phyloP scores from a whole-genome alignment of 2,113 vertebrate genomes.

The Cephalopholis sonnerati region DNA sequence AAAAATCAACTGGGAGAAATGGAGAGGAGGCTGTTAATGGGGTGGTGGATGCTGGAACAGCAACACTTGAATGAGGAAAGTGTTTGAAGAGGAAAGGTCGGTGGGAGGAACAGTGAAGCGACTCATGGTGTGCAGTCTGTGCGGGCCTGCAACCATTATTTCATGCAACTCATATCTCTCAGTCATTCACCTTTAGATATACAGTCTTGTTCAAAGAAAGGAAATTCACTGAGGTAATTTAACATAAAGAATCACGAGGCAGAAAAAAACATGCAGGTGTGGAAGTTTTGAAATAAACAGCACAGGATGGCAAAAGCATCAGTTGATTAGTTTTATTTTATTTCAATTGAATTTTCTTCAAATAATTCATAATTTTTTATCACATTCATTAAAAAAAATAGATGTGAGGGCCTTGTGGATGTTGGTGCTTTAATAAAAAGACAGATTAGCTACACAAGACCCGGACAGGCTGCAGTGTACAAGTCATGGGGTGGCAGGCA shows the following conservation, averaged over 20 bases:
- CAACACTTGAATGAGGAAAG: neutral
- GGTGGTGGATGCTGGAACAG: neutral
- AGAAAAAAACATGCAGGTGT: conserved; percentile 21
- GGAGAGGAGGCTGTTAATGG: neutral
- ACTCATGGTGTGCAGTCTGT: conserved; percentile 50
- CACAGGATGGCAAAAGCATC: conserved; percentile 58
- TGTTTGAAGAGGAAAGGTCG: neutral
- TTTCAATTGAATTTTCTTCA: conserved; percentile 66
- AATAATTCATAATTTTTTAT: conserved; percentile 53
- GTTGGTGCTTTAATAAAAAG: conserved; percentile 27
- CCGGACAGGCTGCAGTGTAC: conserved; percentile 40
- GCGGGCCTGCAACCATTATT: conserved; percentile 47
- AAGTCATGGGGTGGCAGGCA: neutral
- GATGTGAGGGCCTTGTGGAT: neutral
- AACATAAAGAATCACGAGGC: conserved; percentile 4
- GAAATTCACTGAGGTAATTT: conserved; percentile 17
- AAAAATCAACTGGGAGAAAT: neutral
- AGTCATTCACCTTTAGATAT: conserved; percentile 7
- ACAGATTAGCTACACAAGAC: neutral
- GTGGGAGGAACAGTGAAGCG: conserved; percentile 37
- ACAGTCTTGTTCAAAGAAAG: neutral
- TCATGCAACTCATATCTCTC: conserved; percentile 36
- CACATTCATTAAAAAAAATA: conserved; percentile 44
- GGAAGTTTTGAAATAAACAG: conserved; percentile 57
- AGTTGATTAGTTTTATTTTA: conserved; percentile 68